phyloP scores from a whole-genome alignment of 2,888 invertebrate species.

The Acleris holmiana region DNA sequence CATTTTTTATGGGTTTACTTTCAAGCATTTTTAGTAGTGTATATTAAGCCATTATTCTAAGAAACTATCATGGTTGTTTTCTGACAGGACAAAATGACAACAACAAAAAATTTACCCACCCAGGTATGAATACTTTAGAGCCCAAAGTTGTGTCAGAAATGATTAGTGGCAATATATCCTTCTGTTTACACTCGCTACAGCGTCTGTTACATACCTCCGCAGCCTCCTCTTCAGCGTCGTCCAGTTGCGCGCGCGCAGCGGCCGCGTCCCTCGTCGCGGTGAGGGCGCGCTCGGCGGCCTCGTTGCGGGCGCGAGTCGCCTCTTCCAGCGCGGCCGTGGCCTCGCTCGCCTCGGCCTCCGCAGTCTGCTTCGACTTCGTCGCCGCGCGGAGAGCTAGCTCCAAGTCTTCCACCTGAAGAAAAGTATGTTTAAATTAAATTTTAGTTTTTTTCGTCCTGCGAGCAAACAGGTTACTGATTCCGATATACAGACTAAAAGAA shows the following conservation, averaged over 20 bases:
- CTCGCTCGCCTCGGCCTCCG: constrained; percentile 95
- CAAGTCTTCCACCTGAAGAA: constrained; percentile 91
- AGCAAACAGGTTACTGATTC: too few relatives aligned
- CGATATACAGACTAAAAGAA: too few relatives aligned
- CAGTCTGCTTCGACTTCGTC: constrained; percentile 92
- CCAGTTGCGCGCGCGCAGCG: constrained; percentile 92
- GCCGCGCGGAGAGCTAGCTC: constrained; percentile 94
- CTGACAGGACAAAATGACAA: too few relatives aligned
- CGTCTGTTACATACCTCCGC: constrained; percentile 85
- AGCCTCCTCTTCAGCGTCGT: constrained; percentile 97
- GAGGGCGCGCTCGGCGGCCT: constrained; percentile 90
- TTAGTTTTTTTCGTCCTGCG: too few relatives aligned
- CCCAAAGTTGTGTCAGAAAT: too few relatives aligned
- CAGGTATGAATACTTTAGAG: too few relatives aligned
- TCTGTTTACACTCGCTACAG: neutral
- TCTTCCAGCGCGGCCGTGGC: constrained; percentile 93
- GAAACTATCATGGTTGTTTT: too few relatives aligned
- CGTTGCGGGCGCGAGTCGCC: constrained; percentile 87
- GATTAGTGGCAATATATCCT: too few relatives aligned
- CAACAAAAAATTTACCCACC: too few relatives aligned
- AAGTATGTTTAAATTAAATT: neutral
- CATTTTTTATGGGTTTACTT: too few relatives aligned
- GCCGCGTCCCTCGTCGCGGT: constrained; percentile 90
- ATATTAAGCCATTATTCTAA: too few relatives aligned
- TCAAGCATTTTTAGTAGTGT: too few relatives aligned